A percentile compares a stretch with the other conserved stretches of the same genome.
These are phyloP conservation scores for Salpingus planirostris DNA, from an alignment of 2,888 invertebrate species.

Conservation along the genomic window DNA sequence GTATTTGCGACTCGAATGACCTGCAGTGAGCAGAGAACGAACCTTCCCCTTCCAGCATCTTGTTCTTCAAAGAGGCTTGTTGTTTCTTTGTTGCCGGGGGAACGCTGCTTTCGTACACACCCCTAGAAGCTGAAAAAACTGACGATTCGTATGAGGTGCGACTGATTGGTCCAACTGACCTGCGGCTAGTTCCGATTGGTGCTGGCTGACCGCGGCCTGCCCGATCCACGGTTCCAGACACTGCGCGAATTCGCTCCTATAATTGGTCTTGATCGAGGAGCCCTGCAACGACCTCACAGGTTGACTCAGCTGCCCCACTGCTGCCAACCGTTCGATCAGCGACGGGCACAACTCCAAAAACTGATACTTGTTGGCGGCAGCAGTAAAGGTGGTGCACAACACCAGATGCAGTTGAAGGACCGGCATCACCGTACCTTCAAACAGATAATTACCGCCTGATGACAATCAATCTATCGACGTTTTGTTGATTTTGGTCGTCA, in stretches of 20 bases:
- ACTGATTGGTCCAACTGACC: too few relatives aligned
- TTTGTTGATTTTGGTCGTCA: not conserved
- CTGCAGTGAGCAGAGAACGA: conserved; percentile 57
- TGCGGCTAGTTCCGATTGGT: conserved; percentile 38
- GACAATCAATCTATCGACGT: not conserved
- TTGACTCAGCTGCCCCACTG: conserved; percentile 56
- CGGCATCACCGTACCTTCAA: conserved; percentile 53
- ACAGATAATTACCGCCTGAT: not conserved
- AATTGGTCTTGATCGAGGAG: conserved; percentile 48
- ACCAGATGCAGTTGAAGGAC: conserved; percentile 62
- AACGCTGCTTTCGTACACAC: conserved; percentile 33
- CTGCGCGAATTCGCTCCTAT: conserved; percentile 55
- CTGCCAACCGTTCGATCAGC: conserved; percentile 55
- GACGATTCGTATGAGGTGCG: too few relatives aligned
- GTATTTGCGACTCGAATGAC: conserved; percentile 48
- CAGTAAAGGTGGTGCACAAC: conserved; percentile 61
- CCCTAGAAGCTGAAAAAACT: conserved; percentile 31
- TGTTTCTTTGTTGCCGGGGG: conserved; percentile 38
- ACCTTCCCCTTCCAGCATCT: conserved; percentile 45
- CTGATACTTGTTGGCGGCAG: conserved; percentile 64
- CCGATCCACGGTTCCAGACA: conserved; percentile 54
- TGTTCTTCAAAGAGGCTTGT: conserved; percentile 36
- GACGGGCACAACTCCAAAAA: conserved; percentile 61
- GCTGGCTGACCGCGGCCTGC: conserved; percentile 38
- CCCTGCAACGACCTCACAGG: conserved; percentile 50